A percentile compares a stretch with the other conserved stretches of the same genome.
phyloP scores from a whole-genome alignment of 2,113 vertebrate genomes.

The Taurulus bubalis region DNA sequence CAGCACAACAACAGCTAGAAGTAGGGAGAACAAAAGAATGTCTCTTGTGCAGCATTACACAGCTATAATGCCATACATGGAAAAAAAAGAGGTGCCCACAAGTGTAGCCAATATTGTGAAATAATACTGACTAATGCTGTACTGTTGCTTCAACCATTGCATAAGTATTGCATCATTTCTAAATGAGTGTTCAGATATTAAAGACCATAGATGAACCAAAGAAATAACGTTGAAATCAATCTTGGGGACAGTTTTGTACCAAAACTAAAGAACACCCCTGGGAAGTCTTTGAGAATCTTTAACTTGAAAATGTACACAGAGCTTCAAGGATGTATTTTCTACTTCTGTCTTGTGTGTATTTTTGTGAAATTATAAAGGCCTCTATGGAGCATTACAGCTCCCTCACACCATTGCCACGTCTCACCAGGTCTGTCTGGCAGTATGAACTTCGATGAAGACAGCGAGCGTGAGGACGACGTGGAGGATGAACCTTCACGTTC shows the following conservation, averaged over 20 bases:
- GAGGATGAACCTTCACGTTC: conserved; percentile 76
- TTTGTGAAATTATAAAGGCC: neutral
- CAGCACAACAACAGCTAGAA: neutral
- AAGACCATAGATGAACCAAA: conserved; percentile 3
- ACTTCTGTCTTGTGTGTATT: neutral
- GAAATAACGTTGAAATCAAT: neutral
- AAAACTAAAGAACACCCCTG: neutral
- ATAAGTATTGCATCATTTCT: conserved; percentile 47
- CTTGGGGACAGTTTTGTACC: neutral
- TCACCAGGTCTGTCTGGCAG: conserved; percentile 90
- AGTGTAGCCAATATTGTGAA: neutral
- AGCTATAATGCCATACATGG: neutral
- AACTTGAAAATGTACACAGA: neutral
- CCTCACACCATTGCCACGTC: neutral
- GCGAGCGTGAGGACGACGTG: conserved; percentile 81
- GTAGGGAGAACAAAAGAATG: neutral
- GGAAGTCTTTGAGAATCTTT: conserved; percentile 9
- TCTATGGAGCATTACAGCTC: neutral
- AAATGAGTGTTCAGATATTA: conserved; percentile 26
- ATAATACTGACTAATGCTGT: neutral
- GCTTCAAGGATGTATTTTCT: conserved; percentile 13
- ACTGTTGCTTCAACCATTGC: conserved; percentile 31
- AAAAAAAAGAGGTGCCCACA: neutral
- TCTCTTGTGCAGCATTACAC: neutral
- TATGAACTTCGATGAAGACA: conserved; percentile 94